Conservation (phyloP, 2,888 invertebrate genomes). For the Margaritifera margaritifera region DNA sequence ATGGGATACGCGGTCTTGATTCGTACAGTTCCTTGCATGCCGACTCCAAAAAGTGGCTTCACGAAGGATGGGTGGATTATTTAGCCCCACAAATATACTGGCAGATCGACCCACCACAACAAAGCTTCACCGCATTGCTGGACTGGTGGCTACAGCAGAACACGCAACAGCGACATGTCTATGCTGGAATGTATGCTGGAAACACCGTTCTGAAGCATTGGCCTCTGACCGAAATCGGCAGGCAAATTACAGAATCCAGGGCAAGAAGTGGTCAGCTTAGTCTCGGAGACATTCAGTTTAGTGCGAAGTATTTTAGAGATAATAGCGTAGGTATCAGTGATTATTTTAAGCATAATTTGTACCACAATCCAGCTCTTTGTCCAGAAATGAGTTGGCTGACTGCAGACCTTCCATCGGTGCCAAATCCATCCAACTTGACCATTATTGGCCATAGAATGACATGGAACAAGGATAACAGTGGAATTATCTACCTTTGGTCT, state of each 20-base stretch:
- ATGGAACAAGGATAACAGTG: slow-evolving; percentile 41
- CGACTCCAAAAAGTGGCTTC: slow-evolving; percentile 63
- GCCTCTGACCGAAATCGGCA: slow-evolving; percentile 51
- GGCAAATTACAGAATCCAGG: slow-evolving; percentile 57
- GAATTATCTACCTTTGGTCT: slow-evolving; percentile 38
- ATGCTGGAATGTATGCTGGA: slow-evolving; percentile 55
- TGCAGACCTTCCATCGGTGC: slow-evolving; percentile 14
- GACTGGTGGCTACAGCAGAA: slow-evolving; percentile 68
- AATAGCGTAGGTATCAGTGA: slow-evolving; percentile 49
- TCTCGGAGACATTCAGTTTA: slow-evolving; percentile 62
- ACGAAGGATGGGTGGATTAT: slow-evolving; percentile 65
- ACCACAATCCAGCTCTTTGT: slow-evolving; percentile 42
- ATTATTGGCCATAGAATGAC: slow-evolving; percentile 18
- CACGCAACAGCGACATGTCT: slow-evolving; percentile 50
- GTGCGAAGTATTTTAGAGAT: slow-evolving; percentile 52
- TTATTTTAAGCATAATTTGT: slow-evolving; percentile 40
- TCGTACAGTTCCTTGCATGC: slow-evolving; percentile 59
- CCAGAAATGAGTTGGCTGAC: slow-evolving; percentile 58
- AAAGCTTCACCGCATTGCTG: slow-evolving; percentile 63
- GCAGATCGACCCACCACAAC: slow-evolving; percentile 62
- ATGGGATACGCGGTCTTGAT: slow-evolving; percentile 55
- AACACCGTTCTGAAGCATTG: slow-evolving; percentile 44
- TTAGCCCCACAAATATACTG: slow-evolving; percentile 68
- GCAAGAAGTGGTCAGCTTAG: slow-evolving; percentile 21
- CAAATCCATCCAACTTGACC: slow-evolving; percentile 34